A percentile compares a stretch with the other conserved stretches of the same genome.
Conservation (phyloP, 2,888 invertebrate species). For the Didymodactylos carnosus region DNA sequence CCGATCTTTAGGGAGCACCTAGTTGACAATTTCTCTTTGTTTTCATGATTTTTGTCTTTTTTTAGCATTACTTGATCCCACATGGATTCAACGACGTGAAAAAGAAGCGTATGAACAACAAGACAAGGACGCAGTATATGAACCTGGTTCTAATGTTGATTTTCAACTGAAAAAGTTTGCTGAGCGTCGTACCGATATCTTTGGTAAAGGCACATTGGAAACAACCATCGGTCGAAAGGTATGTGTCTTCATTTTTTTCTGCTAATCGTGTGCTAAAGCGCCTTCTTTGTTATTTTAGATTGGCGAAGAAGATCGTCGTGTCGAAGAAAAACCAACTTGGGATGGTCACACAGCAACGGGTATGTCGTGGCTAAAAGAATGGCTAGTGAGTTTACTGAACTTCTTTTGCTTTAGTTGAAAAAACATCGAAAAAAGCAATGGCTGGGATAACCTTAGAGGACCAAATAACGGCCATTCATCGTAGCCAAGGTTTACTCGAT, state of each 20-base stretch:
- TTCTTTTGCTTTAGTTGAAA: conserved; percentile 55
- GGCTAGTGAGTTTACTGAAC: no score
- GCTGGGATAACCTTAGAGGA: conserved; percentile 87
- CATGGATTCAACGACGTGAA: conserved; percentile 90
- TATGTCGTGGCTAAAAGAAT: no score
- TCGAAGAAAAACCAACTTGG: conserved; percentile 79
- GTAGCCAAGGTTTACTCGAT: conserved; percentile 78
- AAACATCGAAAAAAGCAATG: conserved; percentile 72
- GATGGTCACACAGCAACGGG: conserved; percentile 81
- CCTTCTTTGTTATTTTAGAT: conserved; percentile 22
- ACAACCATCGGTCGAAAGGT: conserved; percentile 97
- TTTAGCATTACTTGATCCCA: conserved; percentile 50
- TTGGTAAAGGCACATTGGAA: conserved; percentile 90
- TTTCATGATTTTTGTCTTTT: no score
- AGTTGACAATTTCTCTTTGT: no score
- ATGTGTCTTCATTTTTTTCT: conserved; percentile 8
- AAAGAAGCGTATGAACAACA: conserved; percentile 63
- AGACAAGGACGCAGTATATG: conserved; percentile 61
- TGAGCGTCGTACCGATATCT: conserved; percentile 96
- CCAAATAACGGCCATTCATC: conserved; percentile 89
- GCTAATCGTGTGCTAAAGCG: background rate
- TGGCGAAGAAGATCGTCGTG: conserved; percentile 39
- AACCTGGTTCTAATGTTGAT: conserved; percentile 51
- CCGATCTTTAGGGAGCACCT: no score
- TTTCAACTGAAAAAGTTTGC: conserved; percentile 82